Percentiles rank a stretch among this genome's conserved stretches.
Conservation (phyloP, 37 sponge, comb jelly and placozoan species). For the Ianthella basta region DNA sequence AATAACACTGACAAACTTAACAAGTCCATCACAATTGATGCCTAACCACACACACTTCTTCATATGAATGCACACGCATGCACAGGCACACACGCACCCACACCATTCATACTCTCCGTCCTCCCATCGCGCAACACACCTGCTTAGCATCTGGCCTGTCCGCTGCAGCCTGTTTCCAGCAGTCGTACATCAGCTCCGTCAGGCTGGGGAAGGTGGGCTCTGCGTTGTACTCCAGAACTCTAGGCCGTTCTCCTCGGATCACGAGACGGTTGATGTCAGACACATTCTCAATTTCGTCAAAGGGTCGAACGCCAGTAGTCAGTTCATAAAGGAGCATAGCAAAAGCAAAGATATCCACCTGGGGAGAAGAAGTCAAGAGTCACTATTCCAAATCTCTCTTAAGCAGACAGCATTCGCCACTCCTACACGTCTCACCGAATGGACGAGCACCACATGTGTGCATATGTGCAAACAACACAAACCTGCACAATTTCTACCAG, state of each 20-base stretch:
- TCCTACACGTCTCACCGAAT: too few species aligned
- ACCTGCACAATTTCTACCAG: background rate
- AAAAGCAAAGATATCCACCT: constrained; percentile 96
- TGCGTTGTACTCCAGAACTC: constrained; percentile 68
- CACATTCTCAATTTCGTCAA: constrained; percentile 67
- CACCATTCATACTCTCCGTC: too few species aligned
- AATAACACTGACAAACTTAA: too few species aligned
- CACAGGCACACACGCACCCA: background rate
- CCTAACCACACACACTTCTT: too few species aligned
- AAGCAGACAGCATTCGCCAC: too few species aligned
- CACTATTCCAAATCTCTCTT: constrained; percentile 8
- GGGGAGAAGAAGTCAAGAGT: background rate
- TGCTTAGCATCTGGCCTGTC: constrained; percentile 81
- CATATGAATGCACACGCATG: background rate
- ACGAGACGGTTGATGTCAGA: constrained; percentile 87
- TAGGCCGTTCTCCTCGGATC: constrained; percentile 68
- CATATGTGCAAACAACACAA: background rate
- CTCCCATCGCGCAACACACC: constrained; percentile 39
- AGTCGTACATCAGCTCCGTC: constrained; percentile 87
- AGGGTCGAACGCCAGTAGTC: constrained; percentile 87
- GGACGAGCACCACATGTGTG: too few species aligned
- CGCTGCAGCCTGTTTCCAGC: constrained; percentile 76
- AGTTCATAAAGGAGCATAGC: constrained; percentile 96
- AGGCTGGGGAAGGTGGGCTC: constrained; percentile 80
- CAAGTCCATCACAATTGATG: too few species aligned